Conservation (phyloP, 2,888 invertebrate genomes). For the Amaurobius ferox region DNA sequence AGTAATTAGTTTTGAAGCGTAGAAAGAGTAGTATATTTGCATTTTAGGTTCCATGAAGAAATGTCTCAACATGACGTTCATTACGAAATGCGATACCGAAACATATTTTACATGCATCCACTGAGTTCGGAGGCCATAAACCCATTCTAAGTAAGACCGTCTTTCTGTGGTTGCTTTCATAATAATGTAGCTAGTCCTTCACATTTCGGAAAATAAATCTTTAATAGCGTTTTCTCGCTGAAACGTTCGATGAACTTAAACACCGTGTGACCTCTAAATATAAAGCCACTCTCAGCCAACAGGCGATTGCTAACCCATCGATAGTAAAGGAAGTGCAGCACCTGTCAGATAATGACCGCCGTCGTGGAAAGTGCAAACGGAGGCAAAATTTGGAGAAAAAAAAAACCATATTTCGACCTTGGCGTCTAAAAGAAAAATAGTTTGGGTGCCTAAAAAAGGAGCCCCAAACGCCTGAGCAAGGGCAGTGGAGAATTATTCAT, state of each 20-base stretch:
- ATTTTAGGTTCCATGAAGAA: too few species aligned
- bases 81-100: too few species aligned
- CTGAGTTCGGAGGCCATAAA: neutral
- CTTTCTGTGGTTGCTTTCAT: neutral
- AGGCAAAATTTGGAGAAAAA: neutral
- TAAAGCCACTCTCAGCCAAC: neutral
- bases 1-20: too few species aligned
- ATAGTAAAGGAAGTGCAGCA: neutral
- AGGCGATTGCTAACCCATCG: slow-evolving; percentile 21
- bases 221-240: neutral
- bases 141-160: neutral
- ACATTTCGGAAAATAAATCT: neutral
- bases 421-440: slow-evolving; percentile 11
- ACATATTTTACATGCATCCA: too few species aligned
- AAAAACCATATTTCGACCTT: slow-evolving; percentile 23
- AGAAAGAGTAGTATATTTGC: too few species aligned
- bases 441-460: slow-evolving; percentile 58
- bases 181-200: neutral
- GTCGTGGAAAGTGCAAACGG: neutral
- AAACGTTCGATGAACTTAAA: slow-evolving; percentile 20
- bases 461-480: slow-evolving; percentile 20
- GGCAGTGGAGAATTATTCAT: slow-evolving; percentile 32
- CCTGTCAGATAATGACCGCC: neutral
- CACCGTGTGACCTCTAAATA: slow-evolving; percentile 4
- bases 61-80: too few species aligned